A percentile compares a stretch with the other conserved stretches of the same genome.
These are phyloP conservation scores for Saxidomus purpurata DNA, from an alignment of 1,140 invertebrate species.

Conservation along the genomic window DNA sequence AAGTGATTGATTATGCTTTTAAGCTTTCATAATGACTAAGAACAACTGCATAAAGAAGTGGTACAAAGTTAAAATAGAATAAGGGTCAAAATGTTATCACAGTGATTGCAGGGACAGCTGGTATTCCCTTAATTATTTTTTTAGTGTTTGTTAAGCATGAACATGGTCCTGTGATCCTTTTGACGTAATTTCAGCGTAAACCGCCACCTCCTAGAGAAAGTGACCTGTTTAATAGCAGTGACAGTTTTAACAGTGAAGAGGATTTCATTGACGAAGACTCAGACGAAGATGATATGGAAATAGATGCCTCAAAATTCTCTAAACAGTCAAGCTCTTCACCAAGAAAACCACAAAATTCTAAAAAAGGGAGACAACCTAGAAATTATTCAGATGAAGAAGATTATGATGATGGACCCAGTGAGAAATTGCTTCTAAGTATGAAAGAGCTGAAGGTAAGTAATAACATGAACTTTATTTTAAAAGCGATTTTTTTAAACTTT, in stretches of 20 bases:
- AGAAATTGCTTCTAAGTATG: conserved; percentile 63
- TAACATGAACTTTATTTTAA: too few relatives aligned
- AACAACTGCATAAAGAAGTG: too few relatives aligned
- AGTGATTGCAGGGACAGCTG: too few relatives aligned
- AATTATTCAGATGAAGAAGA: conserved; percentile 36
- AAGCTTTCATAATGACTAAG: too few relatives aligned
- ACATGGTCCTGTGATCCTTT: neutral
- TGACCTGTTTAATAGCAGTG: conserved; percentile 66
- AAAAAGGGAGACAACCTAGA: neutral
- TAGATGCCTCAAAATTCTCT: conserved; percentile 52
- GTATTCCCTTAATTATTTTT: too few relatives aligned
- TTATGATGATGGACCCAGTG: conserved; percentile 29
- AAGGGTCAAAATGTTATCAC: too few relatives aligned
- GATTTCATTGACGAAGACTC: conserved; percentile 41
- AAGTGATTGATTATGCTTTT: too few relatives aligned
- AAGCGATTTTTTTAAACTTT: neutral
- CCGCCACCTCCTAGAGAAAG: conserved; percentile 55
- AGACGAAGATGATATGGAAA: conserved; percentile 28
- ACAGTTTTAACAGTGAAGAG: conserved; percentile 58
- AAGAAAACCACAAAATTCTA: conserved; percentile 38
- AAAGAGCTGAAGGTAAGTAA: conserved; percentile 49
- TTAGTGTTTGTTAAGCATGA: too few relatives aligned
- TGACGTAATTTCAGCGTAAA: conserved; percentile 45
- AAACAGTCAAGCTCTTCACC: conserved; percentile 36
- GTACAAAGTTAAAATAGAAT: too few relatives aligned